Percentiles rank a stretch among this genome's conserved stretches.
Conservation (phyloP, 1,140 invertebrate genomes). For the Pseudomyrmex dendroicus region DNA sequence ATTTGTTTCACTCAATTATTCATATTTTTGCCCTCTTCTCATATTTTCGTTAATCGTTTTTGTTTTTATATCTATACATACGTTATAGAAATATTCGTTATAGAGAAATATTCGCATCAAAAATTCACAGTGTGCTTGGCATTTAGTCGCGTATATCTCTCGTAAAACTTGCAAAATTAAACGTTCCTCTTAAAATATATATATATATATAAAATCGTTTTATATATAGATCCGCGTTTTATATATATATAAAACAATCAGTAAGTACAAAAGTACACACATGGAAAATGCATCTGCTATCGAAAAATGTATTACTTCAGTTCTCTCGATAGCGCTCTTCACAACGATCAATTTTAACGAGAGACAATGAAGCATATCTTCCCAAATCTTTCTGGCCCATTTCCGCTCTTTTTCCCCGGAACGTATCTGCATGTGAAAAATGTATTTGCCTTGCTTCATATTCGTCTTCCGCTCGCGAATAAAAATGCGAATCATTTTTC, state of each 20-base stretch:
- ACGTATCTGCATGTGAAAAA: slow-evolving; percentile 55
- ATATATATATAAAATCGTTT: too few relatives aligned
- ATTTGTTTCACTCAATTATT: not conserved
- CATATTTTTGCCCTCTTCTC: too few relatives aligned
- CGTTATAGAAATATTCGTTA: too few relatives aligned
- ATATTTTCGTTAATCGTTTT: too few relatives aligned
- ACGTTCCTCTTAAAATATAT: not conserved
- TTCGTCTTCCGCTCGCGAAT: slow-evolving; percentile 52
- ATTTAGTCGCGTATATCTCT: not conserved
- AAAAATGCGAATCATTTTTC: slow-evolving; percentile 61
- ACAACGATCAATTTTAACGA: slow-evolving; percentile 53
- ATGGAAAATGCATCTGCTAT: not conserved
- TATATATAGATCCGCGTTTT: too few relatives aligned
- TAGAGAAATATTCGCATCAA: not conserved
- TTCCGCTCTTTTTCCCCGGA: slow-evolving; percentile 42
- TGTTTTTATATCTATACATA: too few relatives aligned
- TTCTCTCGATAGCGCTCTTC: slow-evolving; percentile 10
- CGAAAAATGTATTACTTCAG: slow-evolving; percentile 15
- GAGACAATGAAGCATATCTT: slow-evolving; percentile 30
- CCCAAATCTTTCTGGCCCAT: slow-evolving; percentile 54
- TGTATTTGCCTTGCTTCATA: slow-evolving; percentile 53
- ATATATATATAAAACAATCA: too few relatives aligned
- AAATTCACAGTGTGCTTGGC: not conserved
- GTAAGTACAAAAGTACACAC: not conserved
- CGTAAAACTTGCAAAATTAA: too few relatives aligned